Evolutionary conservation across 1,140 invertebrate genomes (phyloP).

Genomic region (Lucilia sericata): DNA sequence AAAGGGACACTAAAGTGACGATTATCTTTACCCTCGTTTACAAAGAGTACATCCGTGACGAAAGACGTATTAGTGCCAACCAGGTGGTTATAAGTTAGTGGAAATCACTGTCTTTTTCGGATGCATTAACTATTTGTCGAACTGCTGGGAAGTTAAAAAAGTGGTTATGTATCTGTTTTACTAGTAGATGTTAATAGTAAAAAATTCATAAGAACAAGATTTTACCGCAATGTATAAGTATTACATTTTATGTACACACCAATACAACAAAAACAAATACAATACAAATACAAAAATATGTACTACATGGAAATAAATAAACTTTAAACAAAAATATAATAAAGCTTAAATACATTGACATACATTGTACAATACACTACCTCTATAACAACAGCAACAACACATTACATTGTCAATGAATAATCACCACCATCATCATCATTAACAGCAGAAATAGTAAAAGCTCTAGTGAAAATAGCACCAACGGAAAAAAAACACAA

Average conservation of each 20-base stretch:
- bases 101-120: no score
- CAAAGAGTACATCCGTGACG: no score
- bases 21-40: no score
- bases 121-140: no score
- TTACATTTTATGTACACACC: neutral
- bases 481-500: neutral
- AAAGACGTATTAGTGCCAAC: no score
- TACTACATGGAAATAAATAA: neutral
- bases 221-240: constrained; percentile 35
- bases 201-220: neutral
- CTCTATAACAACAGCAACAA: neutral
- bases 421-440: constrained; percentile 1
- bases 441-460: neutral
- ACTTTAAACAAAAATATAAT: neutral
- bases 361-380: neutral
- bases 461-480: neutral
- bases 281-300: neutral
- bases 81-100: no score
- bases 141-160: no score
- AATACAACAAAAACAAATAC: neutral
- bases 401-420: constrained; percentile 12
- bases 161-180: neutral
- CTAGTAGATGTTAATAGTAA: neutral
- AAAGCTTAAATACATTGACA: neutral
- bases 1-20: no score